Percentiles rank a stretch among this genome's conserved stretches.
These are phyloP conservation scores for Bathynomus jamesi DNA, from an alignment of 1,140 invertebrate species.

Conservation along the genomic window DNA sequence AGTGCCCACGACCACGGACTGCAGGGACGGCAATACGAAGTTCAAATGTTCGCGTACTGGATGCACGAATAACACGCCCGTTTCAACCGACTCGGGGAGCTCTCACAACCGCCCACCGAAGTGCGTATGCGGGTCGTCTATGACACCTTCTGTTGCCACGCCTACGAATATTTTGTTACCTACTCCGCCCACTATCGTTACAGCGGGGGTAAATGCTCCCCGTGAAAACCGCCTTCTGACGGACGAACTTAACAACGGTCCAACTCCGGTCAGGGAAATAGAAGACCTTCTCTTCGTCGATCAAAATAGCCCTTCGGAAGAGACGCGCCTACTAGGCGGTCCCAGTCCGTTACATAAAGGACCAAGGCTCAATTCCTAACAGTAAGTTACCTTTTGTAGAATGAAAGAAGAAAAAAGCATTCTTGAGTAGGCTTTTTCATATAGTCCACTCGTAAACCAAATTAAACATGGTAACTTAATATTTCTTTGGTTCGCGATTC, in stretches of 20 bases:
- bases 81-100: slow-evolving; percentile 27
- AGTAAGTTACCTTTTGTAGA: background rate
- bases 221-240: background rate
- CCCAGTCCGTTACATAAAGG: background rate
- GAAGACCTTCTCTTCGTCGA: background rate
- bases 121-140: slow-evolving; percentile 37
- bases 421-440: too few relatives aligned
- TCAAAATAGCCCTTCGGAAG: background rate
- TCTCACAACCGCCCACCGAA: slow-evolving; percentile 15
- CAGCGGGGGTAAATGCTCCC: background rate
- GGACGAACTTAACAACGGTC: background rate
- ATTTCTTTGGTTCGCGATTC: background rate
- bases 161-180: slow-evolving; percentile 38
- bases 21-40: slow-evolving; percentile 29
- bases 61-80: slow-evolving; percentile 27
- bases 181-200: background rate
- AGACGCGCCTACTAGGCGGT: background rate
- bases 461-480: too few relatives aligned
- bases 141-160: slow-evolving; percentile 40
- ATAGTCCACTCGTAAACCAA: too few relatives aligned
- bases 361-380: background rate
- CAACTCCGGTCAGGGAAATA: background rate
- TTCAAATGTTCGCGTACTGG: slow-evolving; percentile 42
- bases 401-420: background rate
- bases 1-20: slow-evolving; percentile 34